Base-by-base conservation (phyloP, 2,113 vertebrate genomes). In the Scatophagus argus region DNA sequence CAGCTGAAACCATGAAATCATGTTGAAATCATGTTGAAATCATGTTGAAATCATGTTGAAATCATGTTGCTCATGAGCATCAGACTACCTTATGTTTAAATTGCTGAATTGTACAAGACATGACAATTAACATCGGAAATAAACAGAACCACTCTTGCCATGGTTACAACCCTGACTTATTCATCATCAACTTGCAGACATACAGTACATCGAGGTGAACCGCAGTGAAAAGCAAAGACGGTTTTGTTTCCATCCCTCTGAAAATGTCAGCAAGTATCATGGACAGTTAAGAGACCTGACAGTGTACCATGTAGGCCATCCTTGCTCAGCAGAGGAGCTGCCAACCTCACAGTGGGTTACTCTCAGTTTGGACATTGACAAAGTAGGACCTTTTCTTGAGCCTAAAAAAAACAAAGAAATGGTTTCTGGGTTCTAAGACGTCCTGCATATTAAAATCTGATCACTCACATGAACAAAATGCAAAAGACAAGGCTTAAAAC, bases 261-360 rank as follows among this genome's bases (percentile, higher is more conserved):
- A 49, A 39, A 38, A 41, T 38, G n/a, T 34, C 21, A 21, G 27
- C 31, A 32, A 39, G 36, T 31, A 7, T 32, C 58, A 19, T 3
- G 58, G 32, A 46, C 19, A 3, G 9, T 38, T n/a, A 27, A 25
- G 12, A 2, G 70, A 65, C 56, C 0, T 61, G 68, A 66, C 75
- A 64, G 49, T 62, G 12, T 17, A 55, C 5, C 25, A 13, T 55
- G 74, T 10, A 49, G 41, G 12, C 23, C 4, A 0, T 43, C 25
- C 17, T 38, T 19, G 27, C 19, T 12, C 36, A 10, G 25, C 1
- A 27, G 66, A 44, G 17, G n/a, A 52, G 27, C 8, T 19, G 34
- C 9, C 29, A 34, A 29, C 38, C 41, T 70, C 73, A 59, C 63
- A 49, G n/a, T 8, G 23, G 29, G 38, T 52, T 59, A 68, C 8